phyloP scores from a whole-genome alignment of 1,140 invertebrate species.

The Bombus turneri region DNA sequence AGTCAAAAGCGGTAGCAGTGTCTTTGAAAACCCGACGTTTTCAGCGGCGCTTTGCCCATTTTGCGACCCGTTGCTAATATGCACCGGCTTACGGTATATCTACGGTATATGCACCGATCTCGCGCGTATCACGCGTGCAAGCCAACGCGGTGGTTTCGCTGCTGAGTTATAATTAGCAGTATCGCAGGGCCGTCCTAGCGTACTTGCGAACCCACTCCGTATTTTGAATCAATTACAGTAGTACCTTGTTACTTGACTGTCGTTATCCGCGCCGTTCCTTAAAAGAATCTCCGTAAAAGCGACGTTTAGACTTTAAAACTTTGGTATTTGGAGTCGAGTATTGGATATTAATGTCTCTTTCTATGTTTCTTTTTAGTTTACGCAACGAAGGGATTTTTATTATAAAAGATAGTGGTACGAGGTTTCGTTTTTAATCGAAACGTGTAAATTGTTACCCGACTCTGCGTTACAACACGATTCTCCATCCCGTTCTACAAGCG shows the following conservation, averaged over 20 bases:
- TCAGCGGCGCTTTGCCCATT: constrained; percentile 7
- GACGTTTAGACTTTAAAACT: too few species aligned
- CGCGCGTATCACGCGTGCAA: constrained; percentile 63
- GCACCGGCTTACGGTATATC: constrained; percentile 17
- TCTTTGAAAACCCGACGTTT: constrained; percentile 8
- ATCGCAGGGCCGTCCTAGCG: constrained; percentile 61
- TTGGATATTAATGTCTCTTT: too few species aligned
- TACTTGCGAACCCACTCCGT: constrained; percentile 19
- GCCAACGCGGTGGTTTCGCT: constrained; percentile 69
- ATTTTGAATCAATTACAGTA: constrained; percentile 1
- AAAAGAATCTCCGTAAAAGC: neutral
- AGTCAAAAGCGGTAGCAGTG: neutral
- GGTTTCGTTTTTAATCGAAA: neutral
- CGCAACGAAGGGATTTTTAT: neutral
- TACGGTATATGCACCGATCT: neutral
- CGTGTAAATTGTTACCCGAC: neutral
- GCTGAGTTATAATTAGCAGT: constrained; percentile 74
- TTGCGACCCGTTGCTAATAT: constrained; percentile 12
- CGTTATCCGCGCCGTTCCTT: neutral
- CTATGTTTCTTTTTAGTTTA: too few species aligned
- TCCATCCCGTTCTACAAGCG: too few species aligned
- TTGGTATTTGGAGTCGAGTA: too few species aligned
- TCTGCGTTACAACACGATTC: neutral
- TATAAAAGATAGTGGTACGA: neutral
- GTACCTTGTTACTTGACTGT: neutral